These are phyloP conservation scores for Diacarnus erythraeanus DNA, from an alignment of 37 sponge, comb jelly and placozoan genomes.

Conservation along the genomic window DNA sequence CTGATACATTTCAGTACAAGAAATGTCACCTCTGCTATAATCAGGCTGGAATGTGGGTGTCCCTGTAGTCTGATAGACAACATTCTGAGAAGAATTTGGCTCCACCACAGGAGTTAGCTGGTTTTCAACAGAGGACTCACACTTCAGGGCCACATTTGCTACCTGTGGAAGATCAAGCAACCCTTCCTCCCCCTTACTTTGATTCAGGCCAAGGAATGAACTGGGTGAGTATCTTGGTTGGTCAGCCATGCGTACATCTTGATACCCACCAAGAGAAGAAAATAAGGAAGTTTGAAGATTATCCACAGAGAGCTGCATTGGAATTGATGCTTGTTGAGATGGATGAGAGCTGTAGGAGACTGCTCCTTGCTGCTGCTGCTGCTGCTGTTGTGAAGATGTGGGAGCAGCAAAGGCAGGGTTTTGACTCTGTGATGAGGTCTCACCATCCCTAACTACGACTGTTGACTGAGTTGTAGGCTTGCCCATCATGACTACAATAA, in stretches of 20 bases:
- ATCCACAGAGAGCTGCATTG: background rate
- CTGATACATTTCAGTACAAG: background rate
- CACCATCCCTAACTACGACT: background rate
- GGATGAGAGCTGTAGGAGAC: background rate
- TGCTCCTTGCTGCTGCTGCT: background rate
- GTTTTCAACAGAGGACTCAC: background rate
- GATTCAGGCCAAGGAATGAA: background rate
- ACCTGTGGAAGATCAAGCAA: background rate
- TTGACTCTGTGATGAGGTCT: too few relatives aligned
- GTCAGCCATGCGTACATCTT: background rate
- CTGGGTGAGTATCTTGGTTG: background rate
- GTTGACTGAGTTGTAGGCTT: background rate
- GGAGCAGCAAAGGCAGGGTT: background rate
- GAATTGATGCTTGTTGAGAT: background rate
- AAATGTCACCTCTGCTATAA: background rate
- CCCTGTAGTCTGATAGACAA: background rate
- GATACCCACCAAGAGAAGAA: background rate
- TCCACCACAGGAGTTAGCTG: background rate
- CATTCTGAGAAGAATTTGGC: background rate
- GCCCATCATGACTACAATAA: background rate
- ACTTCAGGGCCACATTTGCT: background rate
- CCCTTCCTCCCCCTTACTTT: background rate
- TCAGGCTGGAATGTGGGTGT: background rate
- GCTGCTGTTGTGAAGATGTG: background rate
- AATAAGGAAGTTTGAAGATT: background rate